Evolutionary conservation across 2,888 invertebrate species (phyloP), one percentile per base, ranked within the genome.

Genomic region (Nemapogon koenigi): DNA sequence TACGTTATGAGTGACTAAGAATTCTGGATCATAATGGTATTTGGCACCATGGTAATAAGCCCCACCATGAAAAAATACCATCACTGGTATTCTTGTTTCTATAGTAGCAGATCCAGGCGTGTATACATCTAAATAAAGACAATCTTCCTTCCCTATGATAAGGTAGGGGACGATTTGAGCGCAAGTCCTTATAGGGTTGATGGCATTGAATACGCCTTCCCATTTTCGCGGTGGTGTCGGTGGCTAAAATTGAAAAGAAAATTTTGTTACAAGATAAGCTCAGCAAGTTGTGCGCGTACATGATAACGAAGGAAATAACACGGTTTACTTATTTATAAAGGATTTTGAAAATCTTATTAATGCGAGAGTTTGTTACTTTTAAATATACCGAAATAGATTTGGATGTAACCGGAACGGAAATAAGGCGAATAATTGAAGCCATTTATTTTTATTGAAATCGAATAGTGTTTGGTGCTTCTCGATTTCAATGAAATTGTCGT

Each of bases 51-150:
- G 67, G 46, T 66, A 76, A 41, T 70, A 78, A 1, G 59, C 72
- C 22, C 76, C 78, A 1, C 76, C 76, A 41, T 76, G 78, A 16
- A 76, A 48, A 52, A 62, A 76, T 2, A 75, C 60, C 15, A 78
- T 50, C 2, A 78, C 75, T 1, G 78, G 72, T 0, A 72, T 52
- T 10, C 13, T n/a, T 3, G 8, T 4, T 4, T 4, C 28, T 13
- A 15, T 4, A 2, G 25, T 3, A 44, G 11, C 17, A 1, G 40
- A 55, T 1, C 43, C 45, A 2, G 51, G 46, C 2, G 33, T 39
- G 46, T 63, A 64, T 0, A 78, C 60, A 45, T 78, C 72, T 1
- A 78, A 63, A 6, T 53, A 54, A 0, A 69, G 58, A 40, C 78
- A 78, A 42, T 73, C 60, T 42, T 78, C 78, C 16, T 48, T 41